Conservation (phyloP, 1,140 invertebrate genomes). For the Hestina assimilis region DNA sequence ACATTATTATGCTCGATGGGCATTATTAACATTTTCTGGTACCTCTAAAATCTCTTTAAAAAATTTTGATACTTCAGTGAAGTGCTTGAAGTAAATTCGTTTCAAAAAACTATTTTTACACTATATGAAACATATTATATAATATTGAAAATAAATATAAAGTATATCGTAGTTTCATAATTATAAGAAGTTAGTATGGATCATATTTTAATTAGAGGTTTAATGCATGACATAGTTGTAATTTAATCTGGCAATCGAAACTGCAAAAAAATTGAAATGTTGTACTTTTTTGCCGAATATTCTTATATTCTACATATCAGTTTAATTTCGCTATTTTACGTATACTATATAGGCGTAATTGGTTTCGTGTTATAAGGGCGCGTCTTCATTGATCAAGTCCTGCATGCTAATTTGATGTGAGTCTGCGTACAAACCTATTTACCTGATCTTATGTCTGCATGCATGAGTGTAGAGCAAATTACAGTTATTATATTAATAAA, state of each 20-base stretch:
- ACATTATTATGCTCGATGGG: slow-evolving; percentile 34
- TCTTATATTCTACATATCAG: slow-evolving; percentile 52
- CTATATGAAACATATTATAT: slow-evolving; percentile 61
- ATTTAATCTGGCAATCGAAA: slow-evolving; percentile 44
- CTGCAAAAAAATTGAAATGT: slow-evolving; percentile 39
- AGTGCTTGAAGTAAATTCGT: slow-evolving; percentile 59
- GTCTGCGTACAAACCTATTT: too few species aligned
- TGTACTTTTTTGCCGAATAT: slow-evolving; percentile 49
- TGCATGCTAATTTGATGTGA: too few species aligned
- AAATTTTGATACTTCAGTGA: slow-evolving; percentile 39
- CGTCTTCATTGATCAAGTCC: too few species aligned
- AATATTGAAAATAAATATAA: slow-evolving; percentile 53
- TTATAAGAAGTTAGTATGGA: slow-evolving; percentile 65
- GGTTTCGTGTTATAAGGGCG: neutral
- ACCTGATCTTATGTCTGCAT: too few species aligned
- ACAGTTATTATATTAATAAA: too few species aligned
- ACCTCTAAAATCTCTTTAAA: slow-evolving; percentile 27
- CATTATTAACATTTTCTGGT: slow-evolving; percentile 62
- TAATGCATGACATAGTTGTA: slow-evolving; percentile 73
- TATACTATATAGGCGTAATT: slow-evolving; percentile 2
- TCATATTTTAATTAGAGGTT: slow-evolving; percentile 74
- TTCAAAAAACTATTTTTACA: slow-evolving; percentile 75
- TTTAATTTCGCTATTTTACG: slow-evolving; percentile 23
- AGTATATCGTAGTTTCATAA: slow-evolving; percentile 73
- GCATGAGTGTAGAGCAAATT: too few species aligned